Evolutionary conservation across 30 jellyfish, hydroid and myxozoan genomes (phyloP).

Genomic region (Aurelia coerulea): DNA sequence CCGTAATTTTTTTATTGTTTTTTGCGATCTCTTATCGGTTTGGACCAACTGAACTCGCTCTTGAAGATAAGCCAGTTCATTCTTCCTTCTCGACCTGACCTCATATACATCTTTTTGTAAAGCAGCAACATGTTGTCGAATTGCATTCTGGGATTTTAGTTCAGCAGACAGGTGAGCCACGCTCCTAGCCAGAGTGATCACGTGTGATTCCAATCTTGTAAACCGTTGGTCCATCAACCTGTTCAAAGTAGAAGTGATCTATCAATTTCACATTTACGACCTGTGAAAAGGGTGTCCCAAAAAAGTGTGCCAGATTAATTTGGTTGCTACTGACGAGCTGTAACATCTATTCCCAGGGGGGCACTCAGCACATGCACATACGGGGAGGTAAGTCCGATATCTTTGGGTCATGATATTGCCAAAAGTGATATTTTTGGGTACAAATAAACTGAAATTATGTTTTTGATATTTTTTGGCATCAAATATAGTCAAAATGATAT

Average conservation of each 20-base stretch:
- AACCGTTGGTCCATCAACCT: constrained; percentile 70
- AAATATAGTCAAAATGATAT: no score
- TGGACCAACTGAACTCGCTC: constrained; percentile 54
- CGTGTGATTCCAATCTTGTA: constrained; percentile 62
- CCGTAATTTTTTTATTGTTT: constrained; percentile 50
- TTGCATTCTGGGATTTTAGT: constrained; percentile 48
- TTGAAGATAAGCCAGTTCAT: constrained; percentile 53
- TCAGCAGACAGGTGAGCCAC: constrained; percentile 76
- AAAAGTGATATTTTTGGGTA: no score
- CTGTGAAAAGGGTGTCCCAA: neutral
- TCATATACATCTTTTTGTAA: constrained; percentile 56
- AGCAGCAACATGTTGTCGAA: constrained; percentile 45
- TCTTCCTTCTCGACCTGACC: constrained; percentile 17
- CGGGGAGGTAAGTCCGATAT: no score
- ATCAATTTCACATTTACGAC: neutral
- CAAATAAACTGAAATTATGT: no score
- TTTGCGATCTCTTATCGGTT: constrained; percentile 48
- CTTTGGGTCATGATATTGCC: no score
- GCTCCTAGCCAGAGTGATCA: constrained; percentile 66
- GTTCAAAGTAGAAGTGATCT: neutral
- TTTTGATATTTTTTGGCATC: no score
- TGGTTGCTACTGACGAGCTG: no score
- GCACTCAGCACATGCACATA: no score
- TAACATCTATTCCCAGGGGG: no score
- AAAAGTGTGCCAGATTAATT: neutral